These are phyloP conservation scores for Suncus etruscus DNA, from an alignment of 2,113 vertebrate species.

Conservation along the genomic window DNA sequence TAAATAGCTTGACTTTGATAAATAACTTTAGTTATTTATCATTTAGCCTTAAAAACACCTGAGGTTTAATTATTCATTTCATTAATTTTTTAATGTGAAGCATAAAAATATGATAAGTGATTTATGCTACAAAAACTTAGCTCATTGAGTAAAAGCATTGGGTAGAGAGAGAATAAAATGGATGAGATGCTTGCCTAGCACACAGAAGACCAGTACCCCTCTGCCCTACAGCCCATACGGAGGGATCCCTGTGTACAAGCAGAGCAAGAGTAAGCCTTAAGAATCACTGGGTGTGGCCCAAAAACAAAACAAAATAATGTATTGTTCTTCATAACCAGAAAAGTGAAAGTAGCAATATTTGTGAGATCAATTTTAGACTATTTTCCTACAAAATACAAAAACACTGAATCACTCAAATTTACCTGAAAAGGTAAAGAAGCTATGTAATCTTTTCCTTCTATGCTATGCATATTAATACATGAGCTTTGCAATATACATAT, in stretches of 20 bases:
- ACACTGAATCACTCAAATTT: slow-evolving; percentile 33
- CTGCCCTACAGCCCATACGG: no score
- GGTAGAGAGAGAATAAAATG: no score
- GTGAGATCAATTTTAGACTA: slow-evolving; percentile 14
- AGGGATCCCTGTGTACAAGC: no score
- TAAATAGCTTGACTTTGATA: no score
- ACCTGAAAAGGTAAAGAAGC: slow-evolving; percentile 98
- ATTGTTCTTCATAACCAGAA: neutral
- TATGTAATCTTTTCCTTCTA: slow-evolving; percentile 97
- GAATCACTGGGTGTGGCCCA: no score
- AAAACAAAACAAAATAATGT: no score
- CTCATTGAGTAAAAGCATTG: slow-evolving; percentile 44
- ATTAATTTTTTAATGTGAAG: slow-evolving; percentile 31
- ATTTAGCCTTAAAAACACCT: slow-evolving; percentile 39
- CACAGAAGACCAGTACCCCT: no score
- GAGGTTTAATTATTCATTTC: slow-evolving; percentile 29
- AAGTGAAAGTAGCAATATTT: slow-evolving; percentile 3
- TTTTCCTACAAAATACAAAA: slow-evolving; percentile 42
- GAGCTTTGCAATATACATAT: slow-evolving; percentile 97
- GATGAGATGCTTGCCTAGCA: no score
- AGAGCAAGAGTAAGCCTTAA: neutral
- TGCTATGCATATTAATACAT: slow-evolving; percentile 96
- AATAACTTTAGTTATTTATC: slow-evolving; percentile 28
- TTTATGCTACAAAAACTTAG: slow-evolving; percentile 41
- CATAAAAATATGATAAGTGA: slow-evolving; percentile 8